Evolutionary conservation across 2,113 vertebrate species (phyloP).

Genomic region (Strigops habroptila): DNA sequence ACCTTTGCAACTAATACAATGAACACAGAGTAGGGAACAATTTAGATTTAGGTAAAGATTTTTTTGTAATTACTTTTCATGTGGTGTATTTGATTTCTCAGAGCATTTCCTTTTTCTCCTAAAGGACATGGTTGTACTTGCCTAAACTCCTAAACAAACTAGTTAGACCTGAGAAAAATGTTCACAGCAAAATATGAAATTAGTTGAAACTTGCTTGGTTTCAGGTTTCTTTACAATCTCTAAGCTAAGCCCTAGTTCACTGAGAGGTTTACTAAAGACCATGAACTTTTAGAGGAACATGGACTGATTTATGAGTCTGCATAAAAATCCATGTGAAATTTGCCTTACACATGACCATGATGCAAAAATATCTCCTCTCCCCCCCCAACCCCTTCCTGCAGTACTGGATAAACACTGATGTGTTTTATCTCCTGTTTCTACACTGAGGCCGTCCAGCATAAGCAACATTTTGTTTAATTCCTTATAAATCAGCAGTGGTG

Average conservation of each 20-base stretch:
- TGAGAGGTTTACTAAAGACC: constrained; percentile 27
- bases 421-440: constrained; percentile 22
- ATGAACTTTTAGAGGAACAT: constrained; percentile 33
- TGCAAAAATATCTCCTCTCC: constrained; percentile 19
- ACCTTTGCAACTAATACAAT: neutral
- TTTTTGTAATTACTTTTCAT: neutral
- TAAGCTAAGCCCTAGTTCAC: constrained; percentile 8
- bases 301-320: constrained; percentile 52
- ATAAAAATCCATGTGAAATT: constrained; percentile 49
- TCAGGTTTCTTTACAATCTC: constrained; percentile 34
- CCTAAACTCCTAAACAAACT: constrained; percentile 8
- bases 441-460: neutral
- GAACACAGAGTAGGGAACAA: neutral
- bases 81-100: neutral
- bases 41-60: neutral
- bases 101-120: neutral
- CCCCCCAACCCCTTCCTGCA: neutral
- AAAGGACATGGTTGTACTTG: neutral
- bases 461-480: neutral
- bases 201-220: constrained; percentile 29
- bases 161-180: constrained; percentile 7
- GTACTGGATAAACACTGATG: neutral
- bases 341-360: neutral
- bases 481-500: neutral
- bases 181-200: neutral